Evolutionary conservation across 2,888 invertebrate genomes (phyloP), one percentile per base, ranked within the genome.

Genomic region (Tetragonisca angustula): DNA sequence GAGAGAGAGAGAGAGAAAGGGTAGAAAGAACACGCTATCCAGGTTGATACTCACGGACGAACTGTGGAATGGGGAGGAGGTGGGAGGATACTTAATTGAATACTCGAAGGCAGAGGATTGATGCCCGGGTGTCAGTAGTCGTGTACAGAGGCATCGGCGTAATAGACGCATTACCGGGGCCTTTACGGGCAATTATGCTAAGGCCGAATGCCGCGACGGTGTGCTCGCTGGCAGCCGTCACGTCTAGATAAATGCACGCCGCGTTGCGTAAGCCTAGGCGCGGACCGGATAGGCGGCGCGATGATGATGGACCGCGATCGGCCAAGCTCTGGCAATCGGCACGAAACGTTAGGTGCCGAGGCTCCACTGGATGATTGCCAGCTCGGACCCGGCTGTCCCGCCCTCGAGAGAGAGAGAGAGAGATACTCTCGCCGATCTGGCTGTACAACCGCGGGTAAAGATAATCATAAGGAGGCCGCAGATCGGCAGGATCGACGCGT

Each of bases 81-180:
- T 77, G 49, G 79, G 81, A 79, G 74, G 86, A 78, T 77, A 81
- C 87, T 90, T 92, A 92, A 92, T 92, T 92, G 92, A 92, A 93
- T 92, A 92, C 91, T 91, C 91, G 89, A 74, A 83, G 88, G 84
- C 87, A 59, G 17, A 92, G 90, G 92, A 93, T 92, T 91, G 92
- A 93, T 93, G 92, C 90, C 81, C 87, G 88, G 88, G 87, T 91
- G 92, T 92, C 92, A 90, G 92, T 91, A 91, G 92, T 90, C 85
- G 81, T 85, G 85, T 79, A 88, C 85, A 83, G 82, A 83, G 85
- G 76, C 75, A 87, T 81, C 79, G 71, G 74, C 84, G 87, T 91
- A 91, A 91, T 91, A 90, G 90, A 87, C 87, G 89, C 87, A 90
- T 91, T 91, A 90, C 87, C 62, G 75, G 84, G 78, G 86, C 84